These are phyloP conservation scores for Globodera rostochiensis DNA, from an alignment of 1,140 invertebrate species.

Conservation along the genomic window DNA sequence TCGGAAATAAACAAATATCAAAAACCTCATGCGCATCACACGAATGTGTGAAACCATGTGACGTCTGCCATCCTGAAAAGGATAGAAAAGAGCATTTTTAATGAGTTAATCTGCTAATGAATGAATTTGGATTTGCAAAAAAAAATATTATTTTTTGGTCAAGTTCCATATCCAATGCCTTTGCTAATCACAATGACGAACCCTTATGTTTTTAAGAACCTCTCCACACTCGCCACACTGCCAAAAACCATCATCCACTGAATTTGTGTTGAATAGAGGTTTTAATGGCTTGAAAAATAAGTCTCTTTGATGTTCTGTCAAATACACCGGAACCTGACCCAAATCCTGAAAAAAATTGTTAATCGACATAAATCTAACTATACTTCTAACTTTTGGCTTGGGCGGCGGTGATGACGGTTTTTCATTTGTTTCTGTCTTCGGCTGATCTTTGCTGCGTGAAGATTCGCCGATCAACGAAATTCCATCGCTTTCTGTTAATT, in stretches of 20 bases:
- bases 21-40: conserved; percentile 37
- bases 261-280: conserved; percentile 34
- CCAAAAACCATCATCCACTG: conserved; percentile 23
- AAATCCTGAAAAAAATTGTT: conserved; percentile 28
- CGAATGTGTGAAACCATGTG: conserved; percentile 43
- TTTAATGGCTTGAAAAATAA: conserved; percentile 41
- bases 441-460: conserved; percentile 4
- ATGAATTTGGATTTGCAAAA: background rate
- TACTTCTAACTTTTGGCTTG: conserved; percentile 10
- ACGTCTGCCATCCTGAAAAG: conserved; percentile 33
- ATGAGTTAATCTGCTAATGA: background rate
- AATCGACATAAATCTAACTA: background rate
- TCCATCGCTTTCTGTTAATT: conserved; percentile 18
- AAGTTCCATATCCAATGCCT: background rate
- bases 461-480: conserved; percentile 14
- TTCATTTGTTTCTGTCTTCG: background rate
- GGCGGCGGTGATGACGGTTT: conserved; percentile 14
- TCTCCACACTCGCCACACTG: conserved; percentile 44
- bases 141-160: background rate
- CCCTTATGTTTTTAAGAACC: conserved; percentile 21
- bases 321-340: conserved; percentile 38
- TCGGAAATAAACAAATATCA: no score
- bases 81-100: background rate
- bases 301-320: conserved; percentile 40
- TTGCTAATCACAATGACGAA: background rate